Evolutionary conservation across 2,797 vertebrate genomes (phyloP).

Genomic region (Sciaenops ocellatus): DNA sequence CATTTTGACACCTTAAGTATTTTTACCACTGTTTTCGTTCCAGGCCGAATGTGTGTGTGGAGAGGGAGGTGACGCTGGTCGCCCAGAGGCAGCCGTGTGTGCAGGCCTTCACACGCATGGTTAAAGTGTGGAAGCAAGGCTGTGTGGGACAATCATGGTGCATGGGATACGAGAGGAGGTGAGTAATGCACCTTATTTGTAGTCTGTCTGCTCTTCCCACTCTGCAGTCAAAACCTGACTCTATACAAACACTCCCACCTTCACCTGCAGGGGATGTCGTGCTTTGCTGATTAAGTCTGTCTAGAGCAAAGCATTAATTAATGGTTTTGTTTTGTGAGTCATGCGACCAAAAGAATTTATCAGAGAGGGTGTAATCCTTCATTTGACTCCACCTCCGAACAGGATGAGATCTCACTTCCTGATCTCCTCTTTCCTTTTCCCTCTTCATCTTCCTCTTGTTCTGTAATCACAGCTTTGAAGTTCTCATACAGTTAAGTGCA

Average conservation of each 20-base stretch:
- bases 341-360: conserved; percentile 42
- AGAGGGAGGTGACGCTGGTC: conserved; percentile 87
- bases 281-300: conserved; percentile 43
- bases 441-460: conserved; percentile 53
- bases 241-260: conserved; percentile 45
- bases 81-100: conserved; percentile 91
- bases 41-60: conserved; percentile 93
- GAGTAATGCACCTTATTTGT: conserved; percentile 63
- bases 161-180: conserved; percentile 90
- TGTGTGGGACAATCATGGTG: conserved; percentile 90
- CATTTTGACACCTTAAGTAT: conserved; percentile 64
- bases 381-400: conserved; percentile 37
- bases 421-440: conserved; percentile 42
- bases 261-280: conserved; percentile 57
- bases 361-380: conserved; percentile 27
- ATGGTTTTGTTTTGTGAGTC: conserved; percentile 46
- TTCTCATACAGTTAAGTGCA: conserved; percentile 71
- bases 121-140: conserved; percentile 91
- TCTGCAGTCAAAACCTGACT: conserved; percentile 26
- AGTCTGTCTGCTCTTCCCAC: conserved; percentile 25
- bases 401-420: conserved; percentile 44
- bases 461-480: conserved; percentile 73
- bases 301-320: conserved; percentile 41
- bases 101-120: conserved; percentile 86
- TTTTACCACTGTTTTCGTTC: conserved; percentile 51